phyloP scores from a whole-genome alignment of 1,140 invertebrate species.

The Zaprionus ornatus region DNA sequence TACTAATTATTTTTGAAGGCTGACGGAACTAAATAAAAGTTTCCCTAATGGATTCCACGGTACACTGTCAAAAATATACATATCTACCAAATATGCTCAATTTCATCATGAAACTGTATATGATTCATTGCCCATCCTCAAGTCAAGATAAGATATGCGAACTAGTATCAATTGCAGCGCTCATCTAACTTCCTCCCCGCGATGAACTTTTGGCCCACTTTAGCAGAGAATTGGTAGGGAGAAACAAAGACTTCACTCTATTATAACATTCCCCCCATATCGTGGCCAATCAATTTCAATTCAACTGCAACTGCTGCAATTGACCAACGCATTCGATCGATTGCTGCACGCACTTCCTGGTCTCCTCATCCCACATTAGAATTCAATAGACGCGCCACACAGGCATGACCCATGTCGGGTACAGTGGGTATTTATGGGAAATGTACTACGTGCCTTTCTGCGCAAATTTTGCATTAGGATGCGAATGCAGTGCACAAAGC shows the following conservation, averaged over 20 bases:
- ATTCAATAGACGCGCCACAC: slow-evolving; percentile 61
- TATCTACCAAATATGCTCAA: neutral
- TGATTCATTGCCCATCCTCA: slow-evolving; percentile 25
- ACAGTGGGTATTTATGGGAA: slow-evolving; percentile 58
- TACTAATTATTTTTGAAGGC: slow-evolving; percentile 58
- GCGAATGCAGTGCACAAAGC: slow-evolving; percentile 30
- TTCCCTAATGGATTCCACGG: neutral
- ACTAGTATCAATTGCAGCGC: slow-evolving; percentile 5
- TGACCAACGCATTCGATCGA: slow-evolving; percentile 48
- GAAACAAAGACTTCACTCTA: neutral
- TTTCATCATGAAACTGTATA: slow-evolving; percentile 36
- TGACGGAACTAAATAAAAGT: slow-evolving; percentile 24
- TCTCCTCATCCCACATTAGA: slow-evolving; percentile 55
- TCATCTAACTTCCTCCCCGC: neutral
- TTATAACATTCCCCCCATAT: slow-evolving; percentile 25
- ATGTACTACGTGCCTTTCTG: slow-evolving; percentile 61
- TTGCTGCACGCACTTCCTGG: slow-evolving; percentile 76
- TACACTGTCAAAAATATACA: slow-evolving; percentile 1
- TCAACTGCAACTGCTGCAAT: slow-evolving; percentile 52
- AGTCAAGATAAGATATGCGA: slow-evolving; percentile 52
- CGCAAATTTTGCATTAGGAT: slow-evolving; percentile 67
- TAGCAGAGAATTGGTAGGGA: neutral
- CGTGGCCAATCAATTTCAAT: slow-evolving; percentile 61
- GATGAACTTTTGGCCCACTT: slow-evolving; percentile 75
- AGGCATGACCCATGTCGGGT: slow-evolving; percentile 40